phyloP scores from a whole-genome alignment of 2,888 invertebrate genomes.

The Brachyopa scutellaris region DNA sequence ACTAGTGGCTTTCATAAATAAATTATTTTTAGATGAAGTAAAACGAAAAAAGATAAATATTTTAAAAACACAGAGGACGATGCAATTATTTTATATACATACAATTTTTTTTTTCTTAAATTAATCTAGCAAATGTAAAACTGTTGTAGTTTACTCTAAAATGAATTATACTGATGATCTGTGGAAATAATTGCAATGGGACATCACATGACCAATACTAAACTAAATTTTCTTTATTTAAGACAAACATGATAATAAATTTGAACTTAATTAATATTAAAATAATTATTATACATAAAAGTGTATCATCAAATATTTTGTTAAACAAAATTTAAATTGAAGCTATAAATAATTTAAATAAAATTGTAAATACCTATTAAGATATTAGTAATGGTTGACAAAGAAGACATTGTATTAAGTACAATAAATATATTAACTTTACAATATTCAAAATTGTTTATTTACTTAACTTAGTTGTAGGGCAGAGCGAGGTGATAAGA shows the following conservation, averaged over 20 bases:
- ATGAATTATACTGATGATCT: constrained; percentile 3
- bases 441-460: constrained; percentile 5
- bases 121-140: constrained; percentile 50
- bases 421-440: constrained; percentile 33
- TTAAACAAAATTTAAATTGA: constrained; percentile 28
- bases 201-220: constrained; percentile 47
- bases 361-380: constrained; percentile 75
- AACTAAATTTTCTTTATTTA: constrained; percentile 27
- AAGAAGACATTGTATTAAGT: constrained; percentile 42
- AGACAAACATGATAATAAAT: constrained; percentile 30
- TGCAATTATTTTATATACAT: constrained; percentile 65
- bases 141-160: constrained; percentile 43
- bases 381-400: constrained; percentile 33
- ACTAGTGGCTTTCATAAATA: constrained; percentile 74
- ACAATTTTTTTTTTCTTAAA: constrained; percentile 39
- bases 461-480: no score
- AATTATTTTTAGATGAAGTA: constrained; percentile 40
- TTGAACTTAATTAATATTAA: constrained; percentile 16
- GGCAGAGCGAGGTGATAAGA: no score
- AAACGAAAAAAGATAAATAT: constrained; percentile 44
- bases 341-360: constrained; percentile 44
- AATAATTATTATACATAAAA: constrained; percentile 74
- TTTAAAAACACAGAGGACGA: constrained; percentile 59
- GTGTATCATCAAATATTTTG: constrained; percentile 18
- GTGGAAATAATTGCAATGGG: not conserved